phyloP scores from a whole-genome alignment of 2,888 invertebrate species.

The Tortricodes alternella region DNA sequence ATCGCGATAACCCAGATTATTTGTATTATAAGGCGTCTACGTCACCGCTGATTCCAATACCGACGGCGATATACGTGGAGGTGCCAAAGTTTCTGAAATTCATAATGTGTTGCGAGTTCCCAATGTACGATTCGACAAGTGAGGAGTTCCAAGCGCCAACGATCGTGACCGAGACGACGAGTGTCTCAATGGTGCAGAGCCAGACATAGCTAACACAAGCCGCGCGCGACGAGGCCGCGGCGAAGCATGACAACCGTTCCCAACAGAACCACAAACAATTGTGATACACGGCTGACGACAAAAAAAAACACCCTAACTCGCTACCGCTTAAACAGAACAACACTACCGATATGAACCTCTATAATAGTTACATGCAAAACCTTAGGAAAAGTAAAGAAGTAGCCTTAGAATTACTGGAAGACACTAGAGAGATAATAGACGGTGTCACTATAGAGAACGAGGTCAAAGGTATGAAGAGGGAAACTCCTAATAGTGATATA shows the following conservation, averaged over 20 bases:
- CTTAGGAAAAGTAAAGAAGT: slow-evolving; percentile 65
- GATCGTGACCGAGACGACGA: slow-evolving; percentile 87
- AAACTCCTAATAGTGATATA: slow-evolving; percentile 48
- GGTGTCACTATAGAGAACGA: slow-evolving; percentile 45
- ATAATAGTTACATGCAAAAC: slow-evolving; percentile 74
- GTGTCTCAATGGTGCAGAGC: slow-evolving; percentile 86
- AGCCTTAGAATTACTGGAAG: slow-evolving; percentile 69
- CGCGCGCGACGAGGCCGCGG: slow-evolving; percentile 73
- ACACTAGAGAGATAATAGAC: slow-evolving; percentile 64
- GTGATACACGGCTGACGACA: slow-evolving; percentile 76
- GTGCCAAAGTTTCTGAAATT: slow-evolving; percentile 92
- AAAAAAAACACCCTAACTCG: slow-evolving; percentile 70
- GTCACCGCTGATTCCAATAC: slow-evolving; percentile 94
- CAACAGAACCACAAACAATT: slow-evolving; percentile 66
- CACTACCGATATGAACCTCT: slow-evolving; percentile 72
- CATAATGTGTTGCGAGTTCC: slow-evolving; percentile 93
- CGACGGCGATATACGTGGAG: slow-evolving; percentile 93
- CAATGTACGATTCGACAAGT: slow-evolving; percentile 90
- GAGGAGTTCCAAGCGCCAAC: slow-evolving; percentile 85
- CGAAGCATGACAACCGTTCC: slow-evolving; percentile 56
- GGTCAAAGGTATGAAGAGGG: slow-evolving; percentile 46
- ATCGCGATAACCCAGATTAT: slow-evolving; percentile 93
- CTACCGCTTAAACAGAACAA: slow-evolving; percentile 74
- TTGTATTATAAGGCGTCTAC: slow-evolving; percentile 94
- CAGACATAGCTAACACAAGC: slow-evolving; percentile 86